These are phyloP conservation scores for Pharmacophagus antenor DNA, from an alignment of 2,888 invertebrate species.

Conservation along the genomic window DNA sequence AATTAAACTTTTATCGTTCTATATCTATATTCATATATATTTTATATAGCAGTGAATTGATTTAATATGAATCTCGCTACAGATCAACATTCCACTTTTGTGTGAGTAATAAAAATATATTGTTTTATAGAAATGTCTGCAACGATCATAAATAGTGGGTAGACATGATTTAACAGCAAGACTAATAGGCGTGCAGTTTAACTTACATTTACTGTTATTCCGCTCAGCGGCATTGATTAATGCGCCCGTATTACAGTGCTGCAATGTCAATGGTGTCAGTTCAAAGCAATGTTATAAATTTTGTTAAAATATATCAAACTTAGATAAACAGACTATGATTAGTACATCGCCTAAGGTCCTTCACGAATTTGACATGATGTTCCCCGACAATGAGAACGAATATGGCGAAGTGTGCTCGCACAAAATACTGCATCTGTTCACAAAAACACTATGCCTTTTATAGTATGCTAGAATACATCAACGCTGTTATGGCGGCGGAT, in stretches of 20 bases:
- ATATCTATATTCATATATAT: too few species aligned
- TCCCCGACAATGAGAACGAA: not conserved
- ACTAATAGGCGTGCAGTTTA: slow-evolving; percentile 17
- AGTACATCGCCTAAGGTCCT: not conserved
- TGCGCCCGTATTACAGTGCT: slow-evolving; percentile 10
- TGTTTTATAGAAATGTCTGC: not conserved
- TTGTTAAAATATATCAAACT: not conserved
- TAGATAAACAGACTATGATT: not conserved
- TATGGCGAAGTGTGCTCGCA: not conserved
- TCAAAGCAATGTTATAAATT: not conserved
- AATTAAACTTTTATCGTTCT: too few species aligned
- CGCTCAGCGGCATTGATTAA: slow-evolving; percentile 16
- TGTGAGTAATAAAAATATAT: slow-evolving; percentile 1
- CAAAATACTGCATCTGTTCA: not conserved
- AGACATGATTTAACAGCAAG: slow-evolving; percentile 17
- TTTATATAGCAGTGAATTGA: too few species aligned
- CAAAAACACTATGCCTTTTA: too few species aligned
- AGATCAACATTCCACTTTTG: too few species aligned
- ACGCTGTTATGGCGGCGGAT: too few species aligned
- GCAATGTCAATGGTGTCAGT: slow-evolving; percentile 4
- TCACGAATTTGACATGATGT: too few species aligned
- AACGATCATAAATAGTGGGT: slow-evolving; percentile 16
- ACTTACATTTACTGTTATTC: slow-evolving; percentile 18
- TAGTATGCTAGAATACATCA: too few species aligned
- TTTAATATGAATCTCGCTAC: too few species aligned